phyloP scores from a whole-genome alignment of 2,797 vertebrate genomes.

The Bucorvus abyssinicus region DNA sequence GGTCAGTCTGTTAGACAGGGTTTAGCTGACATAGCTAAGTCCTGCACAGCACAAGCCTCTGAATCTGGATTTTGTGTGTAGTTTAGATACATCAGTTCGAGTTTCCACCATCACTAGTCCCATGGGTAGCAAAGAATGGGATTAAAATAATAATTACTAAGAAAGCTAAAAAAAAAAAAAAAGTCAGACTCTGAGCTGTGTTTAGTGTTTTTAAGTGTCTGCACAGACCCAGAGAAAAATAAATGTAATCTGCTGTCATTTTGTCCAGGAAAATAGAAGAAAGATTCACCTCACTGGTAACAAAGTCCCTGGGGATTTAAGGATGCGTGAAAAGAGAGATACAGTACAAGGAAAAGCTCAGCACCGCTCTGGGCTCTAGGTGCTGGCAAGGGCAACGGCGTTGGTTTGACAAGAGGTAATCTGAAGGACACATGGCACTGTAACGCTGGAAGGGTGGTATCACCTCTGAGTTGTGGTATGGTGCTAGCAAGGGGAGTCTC shows the following conservation, averaged over 20 bases:
- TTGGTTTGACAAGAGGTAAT: not conserved
- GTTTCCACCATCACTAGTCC: not conserved
- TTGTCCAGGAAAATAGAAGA: not conserved
- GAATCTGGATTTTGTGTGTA: not conserved
- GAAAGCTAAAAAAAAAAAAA: not conserved
- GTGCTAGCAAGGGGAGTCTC: not conserved
- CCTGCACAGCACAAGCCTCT: not conserved
- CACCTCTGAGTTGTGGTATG: not conserved
- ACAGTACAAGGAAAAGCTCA: not conserved
- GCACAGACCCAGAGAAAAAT: not conserved
- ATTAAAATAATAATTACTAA: not conserved
- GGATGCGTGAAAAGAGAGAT: not conserved
- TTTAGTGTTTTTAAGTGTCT: not conserved
- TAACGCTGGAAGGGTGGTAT: not conserved
- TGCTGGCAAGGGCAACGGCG: fast-evolving
- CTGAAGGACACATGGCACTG: not conserved
- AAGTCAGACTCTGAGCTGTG: not conserved
- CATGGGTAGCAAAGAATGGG: not conserved
- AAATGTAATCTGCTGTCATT: not conserved
- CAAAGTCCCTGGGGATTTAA: not conserved
- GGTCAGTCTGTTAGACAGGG: not conserved
- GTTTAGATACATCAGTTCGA: not conserved
- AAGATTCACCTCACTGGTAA: not conserved
- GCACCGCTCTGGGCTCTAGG: not conserved
- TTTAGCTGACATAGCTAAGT: not conserved